Percentiles rank a stretch among this genome's conserved stretches.
phyloP scores from a whole-genome alignment of 2,888 invertebrate genomes.

The Octonoba sinensis region DNA sequence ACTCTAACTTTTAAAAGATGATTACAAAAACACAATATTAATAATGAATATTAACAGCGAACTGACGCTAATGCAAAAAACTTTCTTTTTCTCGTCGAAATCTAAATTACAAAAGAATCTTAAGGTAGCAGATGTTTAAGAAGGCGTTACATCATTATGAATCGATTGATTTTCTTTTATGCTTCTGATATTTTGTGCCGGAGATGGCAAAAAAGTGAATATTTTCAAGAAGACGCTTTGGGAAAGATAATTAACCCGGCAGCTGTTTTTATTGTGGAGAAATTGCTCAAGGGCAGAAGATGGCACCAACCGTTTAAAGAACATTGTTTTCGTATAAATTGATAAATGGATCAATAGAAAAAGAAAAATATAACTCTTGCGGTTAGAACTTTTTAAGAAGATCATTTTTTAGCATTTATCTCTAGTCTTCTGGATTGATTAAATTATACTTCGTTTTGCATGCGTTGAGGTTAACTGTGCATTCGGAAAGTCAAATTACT shows the following conservation, averaged over 20 bases:
- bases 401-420: too few relatives aligned
- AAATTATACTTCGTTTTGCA: too few relatives aligned
- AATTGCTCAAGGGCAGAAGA: too few relatives aligned
- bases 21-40: conserved; percentile 25
- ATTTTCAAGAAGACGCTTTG: conserved; percentile 10
- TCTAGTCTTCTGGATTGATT: too few relatives aligned
- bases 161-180: conserved; percentile 19
- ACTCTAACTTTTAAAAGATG: conserved; percentile 14
- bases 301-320: too few relatives aligned
- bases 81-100: not conserved
- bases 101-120: conserved; percentile 12
- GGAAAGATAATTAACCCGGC: conserved; percentile 27
- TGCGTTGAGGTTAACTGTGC: too few relatives aligned
- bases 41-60: conserved; percentile 22
- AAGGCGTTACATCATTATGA: conserved; percentile 7
- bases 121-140: not conserved
- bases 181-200: not conserved
- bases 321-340: too few relatives aligned
- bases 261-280: not conserved
- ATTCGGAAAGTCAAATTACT: too few relatives aligned
- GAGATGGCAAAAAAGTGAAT: not conserved
- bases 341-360: too few relatives aligned
- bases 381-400: too few relatives aligned
- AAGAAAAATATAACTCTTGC: too few relatives aligned
- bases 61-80: conserved; percentile 5